phyloP scores from a whole-genome alignment of 2,113 vertebrate genomes.

The Petaurus breviceps region DNA sequence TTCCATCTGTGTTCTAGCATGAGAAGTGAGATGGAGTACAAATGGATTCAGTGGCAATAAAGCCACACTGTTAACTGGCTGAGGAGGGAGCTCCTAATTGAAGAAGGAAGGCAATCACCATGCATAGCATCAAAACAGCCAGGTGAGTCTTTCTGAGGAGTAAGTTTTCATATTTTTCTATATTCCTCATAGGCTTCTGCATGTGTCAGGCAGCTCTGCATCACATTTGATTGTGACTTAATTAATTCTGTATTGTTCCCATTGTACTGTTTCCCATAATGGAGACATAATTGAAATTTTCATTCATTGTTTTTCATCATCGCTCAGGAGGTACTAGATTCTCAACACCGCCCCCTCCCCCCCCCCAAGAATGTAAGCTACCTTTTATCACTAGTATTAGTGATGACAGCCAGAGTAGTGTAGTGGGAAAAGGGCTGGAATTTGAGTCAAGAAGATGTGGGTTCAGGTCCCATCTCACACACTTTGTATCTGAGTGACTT shows the following conservation, averaged over 20 bases:
- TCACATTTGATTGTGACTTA: constrained; percentile 43
- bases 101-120: constrained; percentile 55
- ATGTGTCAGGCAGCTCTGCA: background rate
- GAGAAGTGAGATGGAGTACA: constrained; percentile 26
- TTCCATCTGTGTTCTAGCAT: constrained; percentile 22
- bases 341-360: background rate
- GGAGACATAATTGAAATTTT: constrained; percentile 53
- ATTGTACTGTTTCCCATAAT: constrained; percentile 49
- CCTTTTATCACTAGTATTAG: background rate
- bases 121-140: constrained; percentile 22
- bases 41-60: constrained; percentile 33
- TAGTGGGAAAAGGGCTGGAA: background rate
- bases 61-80: constrained; percentile 39
- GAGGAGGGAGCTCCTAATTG: constrained; percentile 45
- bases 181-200: constrained; percentile 8
- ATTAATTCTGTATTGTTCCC: constrained; percentile 66
- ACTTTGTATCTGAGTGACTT: background rate
- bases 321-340: constrained; percentile 19
- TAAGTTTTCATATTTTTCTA: constrained; percentile 10
- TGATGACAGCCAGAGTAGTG: background rate
- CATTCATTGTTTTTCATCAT: constrained; percentile 54
- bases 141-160: constrained; percentile 22
- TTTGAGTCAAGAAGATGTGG: background rate
- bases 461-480: background rate
- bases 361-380: background rate